These are phyloP conservation scores for Dipodomys stephensi DNA, from an alignment of 2,113 vertebrate species.

Conservation along the genomic window DNA sequence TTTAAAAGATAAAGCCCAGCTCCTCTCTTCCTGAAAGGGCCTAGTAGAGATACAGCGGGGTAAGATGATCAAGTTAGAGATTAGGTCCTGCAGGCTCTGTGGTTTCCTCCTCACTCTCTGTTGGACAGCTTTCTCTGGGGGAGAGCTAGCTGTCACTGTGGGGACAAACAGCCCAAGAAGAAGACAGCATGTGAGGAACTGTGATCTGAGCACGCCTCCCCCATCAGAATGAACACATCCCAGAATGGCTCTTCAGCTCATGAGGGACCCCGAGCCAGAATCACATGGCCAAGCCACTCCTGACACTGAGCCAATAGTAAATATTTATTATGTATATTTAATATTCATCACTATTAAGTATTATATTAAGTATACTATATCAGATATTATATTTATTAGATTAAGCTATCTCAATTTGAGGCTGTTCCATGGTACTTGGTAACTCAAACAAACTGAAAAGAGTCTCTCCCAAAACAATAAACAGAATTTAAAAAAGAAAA, in stretches of 20 bases:
- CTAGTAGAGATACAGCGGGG: not conserved
- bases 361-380: no score
- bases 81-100: not conserved
- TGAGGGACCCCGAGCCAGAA: not conserved
- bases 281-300: not conserved
- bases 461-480: not conserved
- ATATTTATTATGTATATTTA: no score
- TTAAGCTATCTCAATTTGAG: not conserved
- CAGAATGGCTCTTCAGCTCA: not conserved
- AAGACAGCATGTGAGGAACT: not conserved
- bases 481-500: not conserved
- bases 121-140: not conserved
- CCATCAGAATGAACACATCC: not conserved
- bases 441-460: not conserved
- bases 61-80: fast-evolving
- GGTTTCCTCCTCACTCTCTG: not conserved
- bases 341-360: no score
- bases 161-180: not conserved
- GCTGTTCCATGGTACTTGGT: not conserved
- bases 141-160: not conserved
- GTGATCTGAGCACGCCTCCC: not conserved
- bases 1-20: not conserved
- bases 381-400: not conserved
- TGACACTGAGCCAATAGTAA: not conserved
- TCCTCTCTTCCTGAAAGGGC: no score